Conservation (phyloP, 1,140 invertebrate genomes). For the Campoletis sonorensis region DNA sequence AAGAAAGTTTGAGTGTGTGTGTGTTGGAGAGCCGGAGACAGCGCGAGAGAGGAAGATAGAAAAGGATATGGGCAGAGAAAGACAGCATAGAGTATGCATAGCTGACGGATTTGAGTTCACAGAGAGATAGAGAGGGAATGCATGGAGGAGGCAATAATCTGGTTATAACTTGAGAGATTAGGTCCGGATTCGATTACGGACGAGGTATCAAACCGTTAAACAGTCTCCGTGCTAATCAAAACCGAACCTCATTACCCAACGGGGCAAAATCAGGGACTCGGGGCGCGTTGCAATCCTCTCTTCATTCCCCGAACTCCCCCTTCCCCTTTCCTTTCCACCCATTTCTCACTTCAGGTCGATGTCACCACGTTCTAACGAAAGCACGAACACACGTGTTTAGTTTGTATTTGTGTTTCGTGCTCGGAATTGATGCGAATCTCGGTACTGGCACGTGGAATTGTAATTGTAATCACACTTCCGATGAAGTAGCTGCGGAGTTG, state of each 20-base stretch:
- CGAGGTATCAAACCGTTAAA: conserved; percentile 78
- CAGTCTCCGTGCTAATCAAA: conserved; percentile 78
- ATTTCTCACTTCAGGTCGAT: not conserved
- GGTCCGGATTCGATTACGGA: conserved; percentile 77
- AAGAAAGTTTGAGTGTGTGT: no score
- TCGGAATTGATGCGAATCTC: not conserved
- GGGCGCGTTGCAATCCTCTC: conserved; percentile 60
- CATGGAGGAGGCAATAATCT: conserved; percentile 77
- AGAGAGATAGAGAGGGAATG: conserved; percentile 64
- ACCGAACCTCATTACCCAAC: conserved; percentile 76
- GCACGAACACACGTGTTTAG: conserved; percentile 13
- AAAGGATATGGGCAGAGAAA: conserved; percentile 45
- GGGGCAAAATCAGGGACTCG: conserved; percentile 60
- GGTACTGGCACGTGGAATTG: conserved; percentile 2
- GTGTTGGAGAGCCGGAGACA: not conserved
- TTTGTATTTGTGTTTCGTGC: not conserved
- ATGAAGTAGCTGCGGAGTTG: no score
- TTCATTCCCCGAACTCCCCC: conserved; percentile 26
- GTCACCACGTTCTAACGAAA: conserved; percentile 21
- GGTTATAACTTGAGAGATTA: conserved; percentile 79
- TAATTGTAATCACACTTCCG: not conserved
- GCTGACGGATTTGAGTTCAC: conserved; percentile 32
- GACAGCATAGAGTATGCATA: conserved; percentile 41
- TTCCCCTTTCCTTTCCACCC: not conserved
- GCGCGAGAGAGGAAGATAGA: not conserved